Percentiles rank a stretch among this genome's conserved stretches.
phyloP scores from a whole-genome alignment of 2,797 vertebrate species.

The Stomatorhinus walkeri region DNA sequence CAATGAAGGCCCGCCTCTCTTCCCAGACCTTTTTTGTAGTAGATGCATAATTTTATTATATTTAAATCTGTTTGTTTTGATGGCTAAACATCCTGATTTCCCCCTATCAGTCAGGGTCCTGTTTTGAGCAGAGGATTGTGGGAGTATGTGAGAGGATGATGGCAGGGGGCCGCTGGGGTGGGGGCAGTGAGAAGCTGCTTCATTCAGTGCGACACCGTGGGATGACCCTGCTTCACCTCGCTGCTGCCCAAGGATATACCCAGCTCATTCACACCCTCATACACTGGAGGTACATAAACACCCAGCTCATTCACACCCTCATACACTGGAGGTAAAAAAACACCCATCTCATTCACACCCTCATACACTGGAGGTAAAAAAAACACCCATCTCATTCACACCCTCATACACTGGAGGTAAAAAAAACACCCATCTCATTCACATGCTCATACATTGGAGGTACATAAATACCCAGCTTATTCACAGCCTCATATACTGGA shows the following conservation, averaged over 20 bases:
- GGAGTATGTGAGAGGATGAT: constrained; percentile 82
- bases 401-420: constrained; percentile 4
- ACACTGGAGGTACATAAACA: constrained; percentile 66
- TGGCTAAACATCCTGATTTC: not conserved
- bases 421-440: not conserved
- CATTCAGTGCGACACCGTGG: constrained; percentile 74
- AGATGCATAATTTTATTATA: not conserved
- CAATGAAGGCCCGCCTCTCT: not conserved
- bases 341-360: not conserved
- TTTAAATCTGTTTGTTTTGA: not conserved
- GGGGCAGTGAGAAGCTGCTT: constrained; percentile 56
- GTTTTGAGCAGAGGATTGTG: constrained; percentile 80
- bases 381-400: constrained; percentile 9
- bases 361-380: not conserved
- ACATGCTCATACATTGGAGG: not conserved
- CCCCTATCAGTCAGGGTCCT: constrained; percentile 39
- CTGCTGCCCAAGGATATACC: constrained; percentile 81
- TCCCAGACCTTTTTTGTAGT: not conserved
- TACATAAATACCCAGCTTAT: not conserved
- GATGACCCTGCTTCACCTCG: constrained; percentile 84
- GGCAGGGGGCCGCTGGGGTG: constrained; percentile 57
- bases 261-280: constrained; percentile 79
- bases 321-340: not conserved
- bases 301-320: constrained; percentile 14
- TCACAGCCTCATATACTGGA: not conserved